Conservation (phyloP, 2,888 invertebrate species). For the Volucella bombylans region DNA sequence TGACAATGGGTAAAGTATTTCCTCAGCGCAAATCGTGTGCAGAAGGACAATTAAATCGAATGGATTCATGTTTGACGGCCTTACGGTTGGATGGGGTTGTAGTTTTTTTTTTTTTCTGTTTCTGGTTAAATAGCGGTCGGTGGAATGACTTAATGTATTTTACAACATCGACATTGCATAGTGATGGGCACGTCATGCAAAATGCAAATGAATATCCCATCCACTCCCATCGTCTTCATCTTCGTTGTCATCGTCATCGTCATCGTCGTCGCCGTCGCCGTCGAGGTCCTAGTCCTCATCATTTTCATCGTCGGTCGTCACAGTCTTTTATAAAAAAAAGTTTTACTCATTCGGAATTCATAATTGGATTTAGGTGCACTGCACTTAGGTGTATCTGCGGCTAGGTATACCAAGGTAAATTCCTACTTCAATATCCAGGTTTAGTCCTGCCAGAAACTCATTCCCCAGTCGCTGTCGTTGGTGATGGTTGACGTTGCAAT, state of each 20-base stretch:
- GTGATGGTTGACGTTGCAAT: conserved; percentile 2
- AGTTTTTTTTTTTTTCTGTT: background rate
- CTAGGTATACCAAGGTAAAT: too few relatives aligned
- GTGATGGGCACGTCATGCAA: background rate
- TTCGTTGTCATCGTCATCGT: too few relatives aligned
- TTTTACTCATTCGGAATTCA: conserved; percentile 35
- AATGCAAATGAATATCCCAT: too few relatives aligned
- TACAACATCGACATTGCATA: background rate
- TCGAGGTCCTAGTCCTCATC: too few relatives aligned
- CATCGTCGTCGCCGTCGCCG: too few relatives aligned
- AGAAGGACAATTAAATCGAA: conserved; percentile 15
- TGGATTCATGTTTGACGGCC: background rate
- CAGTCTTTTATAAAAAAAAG: conserved; percentile 11
- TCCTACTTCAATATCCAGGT: too few relatives aligned
- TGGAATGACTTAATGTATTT: background rate
- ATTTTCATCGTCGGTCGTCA: too few relatives aligned
- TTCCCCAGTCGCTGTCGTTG: background rate
- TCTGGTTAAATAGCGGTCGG: background rate
- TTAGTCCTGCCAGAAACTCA: background rate
- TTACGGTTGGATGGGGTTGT: background rate
- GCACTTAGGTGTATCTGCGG: conserved; percentile 15
- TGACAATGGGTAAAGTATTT: conserved; percentile 37
- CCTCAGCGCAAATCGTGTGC: background rate
- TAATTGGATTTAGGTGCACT: conserved; percentile 60
- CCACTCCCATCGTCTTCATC: too few relatives aligned